Base-by-base conservation (phyloP, 2,888 invertebrate species). In the Alloplasta piceator region DNA sequence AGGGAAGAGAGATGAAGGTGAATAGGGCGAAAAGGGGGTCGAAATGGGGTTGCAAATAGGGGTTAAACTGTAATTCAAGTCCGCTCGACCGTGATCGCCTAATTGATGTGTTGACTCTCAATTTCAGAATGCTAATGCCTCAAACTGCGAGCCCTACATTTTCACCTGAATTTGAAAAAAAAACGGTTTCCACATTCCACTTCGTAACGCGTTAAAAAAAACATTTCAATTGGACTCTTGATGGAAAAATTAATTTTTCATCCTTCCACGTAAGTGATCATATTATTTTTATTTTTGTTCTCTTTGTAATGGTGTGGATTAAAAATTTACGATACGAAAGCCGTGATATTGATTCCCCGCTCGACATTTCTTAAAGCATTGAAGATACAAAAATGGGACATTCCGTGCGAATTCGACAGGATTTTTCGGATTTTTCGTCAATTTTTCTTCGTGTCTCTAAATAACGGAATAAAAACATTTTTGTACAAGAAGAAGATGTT, bases 1-100 rank as follows among this genome's bases (percentile, higher is more conserved):
- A 43, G 12, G 10, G 48, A 48, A 43, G 12, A 4, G 6, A 16
- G 10, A 16, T 39, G 10, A 26, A 41, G n/a, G 16, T 39, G 38
- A n/a, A 7, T 39, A 6, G 48, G n/a, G 16, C 38, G 38, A n/a
- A 6, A 14, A 12, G 50, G 12, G 50, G 72, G 10, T 3, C 38
- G 55, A 50, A 16, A 7, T 39, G 14, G 38, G 46, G 12, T 7
- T 46, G 63, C 41, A 60, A 66, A 41, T 41, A 60, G 64, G 52
- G 36, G 64, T 41, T 7, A 60, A 6, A 77, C 39, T 50, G 36
- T 64, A 46, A 64, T 77, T 73, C 60, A 43, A 58, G 46, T 38
- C 38, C 46, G 36, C 43, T 77, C 41, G 63, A 52, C 52, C 58
- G 43, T 64, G 58, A 80, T 80, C 50, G 58, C 43, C 43, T 43